Evolutionary conservation across 2,797 vertebrate species (phyloP).

Genomic region (Bradypus variegatus): DNA sequence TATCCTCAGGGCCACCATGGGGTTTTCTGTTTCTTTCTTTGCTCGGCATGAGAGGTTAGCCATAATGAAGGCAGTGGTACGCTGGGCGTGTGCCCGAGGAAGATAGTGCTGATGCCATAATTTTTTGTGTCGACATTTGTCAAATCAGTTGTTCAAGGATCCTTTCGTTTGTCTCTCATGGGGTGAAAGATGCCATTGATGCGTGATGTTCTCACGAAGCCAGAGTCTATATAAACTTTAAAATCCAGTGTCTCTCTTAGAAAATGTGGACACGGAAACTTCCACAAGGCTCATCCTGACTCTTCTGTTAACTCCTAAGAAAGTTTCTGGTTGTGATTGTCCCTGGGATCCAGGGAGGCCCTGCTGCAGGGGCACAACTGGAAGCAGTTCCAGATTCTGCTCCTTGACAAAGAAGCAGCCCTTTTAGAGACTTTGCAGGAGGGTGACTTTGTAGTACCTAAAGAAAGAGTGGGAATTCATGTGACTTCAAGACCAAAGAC

Average conservation of each 20-base stretch:
- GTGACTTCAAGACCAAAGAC: conserved; percentile 43
- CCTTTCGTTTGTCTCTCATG: background rate
- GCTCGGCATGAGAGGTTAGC: conserved; percentile 39
- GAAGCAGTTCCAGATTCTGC: background rate
- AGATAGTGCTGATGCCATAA: background rate
- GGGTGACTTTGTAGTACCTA: background rate
- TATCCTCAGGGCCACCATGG: background rate
- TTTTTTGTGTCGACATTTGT: background rate
- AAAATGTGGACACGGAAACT: background rate
- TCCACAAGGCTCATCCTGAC: background rate
- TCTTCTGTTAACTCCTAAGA: background rate
- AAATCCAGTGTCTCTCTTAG: background rate
- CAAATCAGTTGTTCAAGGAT: conserved; percentile 23
- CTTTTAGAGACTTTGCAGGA: background rate
- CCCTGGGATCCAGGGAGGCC: background rate
- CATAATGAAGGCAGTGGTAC: conserved; percentile 44
- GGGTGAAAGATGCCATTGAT: background rate
- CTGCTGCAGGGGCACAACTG: fast-evolving
- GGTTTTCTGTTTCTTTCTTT: conserved; percentile 42
- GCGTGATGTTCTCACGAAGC: background rate
- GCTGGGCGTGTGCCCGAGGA: conserved; percentile 45
- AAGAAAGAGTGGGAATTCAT: background rate
- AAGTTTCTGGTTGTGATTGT: background rate
- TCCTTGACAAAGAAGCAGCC: background rate
- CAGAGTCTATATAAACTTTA: background rate